Evolutionary conservation across 2,888 invertebrate species (phyloP).

Genomic region (Cistogaster globosa): DNA sequence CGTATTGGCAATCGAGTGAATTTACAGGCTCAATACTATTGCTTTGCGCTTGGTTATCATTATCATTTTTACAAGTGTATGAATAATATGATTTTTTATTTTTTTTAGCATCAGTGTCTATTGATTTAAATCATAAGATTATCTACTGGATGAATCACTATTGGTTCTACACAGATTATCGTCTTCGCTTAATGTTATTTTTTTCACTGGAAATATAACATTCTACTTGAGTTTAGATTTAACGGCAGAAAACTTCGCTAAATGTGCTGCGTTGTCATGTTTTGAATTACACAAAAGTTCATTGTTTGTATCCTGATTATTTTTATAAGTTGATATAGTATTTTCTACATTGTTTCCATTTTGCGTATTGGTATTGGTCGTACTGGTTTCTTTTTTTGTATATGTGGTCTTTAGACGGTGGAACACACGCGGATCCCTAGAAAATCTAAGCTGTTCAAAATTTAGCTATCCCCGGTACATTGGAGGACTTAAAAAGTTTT

Average conservation of each 20-base stretch:
- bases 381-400: neutral
- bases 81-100: neutral
- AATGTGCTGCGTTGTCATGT: neutral
- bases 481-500: too few relatives aligned
- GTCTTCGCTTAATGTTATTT: constrained; percentile 51
- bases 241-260: too few relatives aligned
- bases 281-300: neutral
- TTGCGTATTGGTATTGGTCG: neutral
- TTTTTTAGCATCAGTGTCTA: neutral
- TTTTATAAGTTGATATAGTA: neutral
- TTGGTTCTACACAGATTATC: constrained; percentile 35
- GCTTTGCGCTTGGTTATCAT: too few relatives aligned
- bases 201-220: too few relatives aligned
- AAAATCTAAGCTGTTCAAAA: too few relatives aligned
- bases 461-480: too few relatives aligned
- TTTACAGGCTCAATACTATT: too few relatives aligned
- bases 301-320: neutral
- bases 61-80: neutral
- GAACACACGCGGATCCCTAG: too few relatives aligned
- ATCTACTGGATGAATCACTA: constrained; percentile 45
- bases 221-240: too few relatives aligned
- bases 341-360: neutral
- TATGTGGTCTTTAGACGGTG: too few relatives aligned
- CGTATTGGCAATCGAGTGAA: neutral
- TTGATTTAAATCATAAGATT: constrained; percentile 26